Evolutionary conservation across 2,113 vertebrate genomes (phyloP).

Genomic region (Pyrgilauda ruficollis): DNA sequence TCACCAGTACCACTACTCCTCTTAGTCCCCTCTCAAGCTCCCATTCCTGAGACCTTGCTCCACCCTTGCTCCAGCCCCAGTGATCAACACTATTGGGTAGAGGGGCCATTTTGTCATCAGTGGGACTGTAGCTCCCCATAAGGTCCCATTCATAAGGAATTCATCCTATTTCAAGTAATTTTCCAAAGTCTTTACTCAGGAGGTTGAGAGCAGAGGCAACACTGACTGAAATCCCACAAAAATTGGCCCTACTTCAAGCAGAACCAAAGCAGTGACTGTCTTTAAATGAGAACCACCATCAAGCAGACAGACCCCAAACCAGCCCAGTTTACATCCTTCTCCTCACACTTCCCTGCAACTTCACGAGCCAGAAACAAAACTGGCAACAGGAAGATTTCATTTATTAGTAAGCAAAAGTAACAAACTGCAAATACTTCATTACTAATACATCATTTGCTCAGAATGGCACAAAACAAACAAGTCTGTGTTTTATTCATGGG

Average conservation of each 20-base stretch:
- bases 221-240: not conserved
- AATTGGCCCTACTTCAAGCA: not conserved
- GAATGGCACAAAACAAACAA: not conserved
- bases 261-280: not conserved
- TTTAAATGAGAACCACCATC: not conserved
- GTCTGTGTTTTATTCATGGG: constrained; percentile 42
- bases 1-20: fast-evolving
- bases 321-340: not conserved
- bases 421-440: constrained; percentile 40
- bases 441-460: constrained; percentile 44
- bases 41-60: fast-evolving
- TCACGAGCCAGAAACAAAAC: not conserved
- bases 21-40: not conserved
- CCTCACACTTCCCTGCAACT: not conserved
- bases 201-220: not conserved
- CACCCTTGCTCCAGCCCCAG: not conserved
- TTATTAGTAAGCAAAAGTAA: constrained; percentile 33
- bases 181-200: not conserved
- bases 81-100: fast-evolving
- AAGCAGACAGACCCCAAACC: not conserved
- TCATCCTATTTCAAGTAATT: not conserved
- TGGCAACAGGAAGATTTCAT: not conserved
- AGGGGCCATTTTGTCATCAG: not conserved
- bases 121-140: not conserved
- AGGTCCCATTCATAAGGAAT: fast-evolving